phyloP scores from a whole-genome alignment of 2,888 invertebrate species.

The Phyllotreta cruciferae region DNA sequence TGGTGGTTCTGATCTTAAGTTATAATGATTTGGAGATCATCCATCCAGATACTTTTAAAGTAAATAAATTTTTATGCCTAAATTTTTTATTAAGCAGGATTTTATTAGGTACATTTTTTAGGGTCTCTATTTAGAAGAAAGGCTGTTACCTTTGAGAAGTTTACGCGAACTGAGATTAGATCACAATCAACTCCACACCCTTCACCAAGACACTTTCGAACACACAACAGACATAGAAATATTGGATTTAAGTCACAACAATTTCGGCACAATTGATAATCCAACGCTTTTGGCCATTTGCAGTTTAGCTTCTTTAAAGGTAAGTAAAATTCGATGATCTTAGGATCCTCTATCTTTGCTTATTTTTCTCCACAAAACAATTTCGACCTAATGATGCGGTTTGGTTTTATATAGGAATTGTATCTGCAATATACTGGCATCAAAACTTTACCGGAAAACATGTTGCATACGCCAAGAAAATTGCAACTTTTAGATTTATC shows the following conservation, averaged over 20 bases:
- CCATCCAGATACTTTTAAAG: conserved; percentile 73
- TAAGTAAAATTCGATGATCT: conserved; percentile 50
- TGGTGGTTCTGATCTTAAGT: conserved; percentile 73
- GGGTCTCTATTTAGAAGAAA: conserved; percentile 67
- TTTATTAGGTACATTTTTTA: conserved; percentile 52
- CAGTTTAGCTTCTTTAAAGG: conserved; percentile 70
- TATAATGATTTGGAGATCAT: conserved; percentile 71
- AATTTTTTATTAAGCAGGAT: conserved; percentile 6
- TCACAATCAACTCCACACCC: conserved; percentile 72
- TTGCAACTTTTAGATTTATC: conserved; percentile 72
- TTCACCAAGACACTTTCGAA: conserved; percentile 78
- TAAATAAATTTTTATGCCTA: conserved; percentile 55
- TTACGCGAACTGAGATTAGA: conserved; percentile 71
- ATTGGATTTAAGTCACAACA: conserved; percentile 77
- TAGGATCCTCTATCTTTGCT: neutral
- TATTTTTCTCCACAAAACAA: neutral
- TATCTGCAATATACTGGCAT: conserved; percentile 74
- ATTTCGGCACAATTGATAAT: conserved; percentile 71
- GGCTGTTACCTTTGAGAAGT: conserved; percentile 67
- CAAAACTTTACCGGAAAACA: conserved; percentile 66
- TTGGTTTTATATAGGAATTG: conserved; percentile 63
- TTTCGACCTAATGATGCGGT: conserved; percentile 5
- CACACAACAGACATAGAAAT: conserved; percentile 71
- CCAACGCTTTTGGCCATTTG: conserved; percentile 71
- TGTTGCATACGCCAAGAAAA: conserved; percentile 72